A percentile compares a stretch with the other conserved stretches of the same genome.
Conservation (phyloP, 2,113 vertebrate species). For the Phoxinus phoxinus region DNA sequence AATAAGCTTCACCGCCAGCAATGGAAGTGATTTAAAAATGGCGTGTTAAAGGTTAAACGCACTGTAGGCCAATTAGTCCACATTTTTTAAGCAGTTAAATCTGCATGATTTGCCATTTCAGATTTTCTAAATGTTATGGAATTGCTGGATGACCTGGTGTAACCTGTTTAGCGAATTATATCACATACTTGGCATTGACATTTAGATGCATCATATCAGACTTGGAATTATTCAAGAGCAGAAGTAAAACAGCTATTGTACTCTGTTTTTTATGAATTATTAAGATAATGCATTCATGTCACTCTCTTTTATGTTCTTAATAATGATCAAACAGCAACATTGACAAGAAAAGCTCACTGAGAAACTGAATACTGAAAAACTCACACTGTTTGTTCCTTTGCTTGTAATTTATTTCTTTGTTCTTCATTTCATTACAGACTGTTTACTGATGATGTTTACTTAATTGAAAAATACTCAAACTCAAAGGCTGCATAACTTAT, state of each 20-base stretch:
- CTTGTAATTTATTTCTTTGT: background rate
- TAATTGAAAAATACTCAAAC: background rate
- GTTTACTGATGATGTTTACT: background rate
- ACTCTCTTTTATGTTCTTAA: background rate
- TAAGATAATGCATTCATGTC: background rate
- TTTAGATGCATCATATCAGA: background rate
- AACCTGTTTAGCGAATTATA: background rate
- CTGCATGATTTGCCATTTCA: slow-evolving; percentile 24
- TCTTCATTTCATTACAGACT: background rate
- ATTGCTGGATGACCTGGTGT: background rate
- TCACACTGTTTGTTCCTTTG: background rate
- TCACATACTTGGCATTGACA: background rate
- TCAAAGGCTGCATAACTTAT: background rate
- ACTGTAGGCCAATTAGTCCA: slow-evolving; percentile 14
- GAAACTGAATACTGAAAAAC: background rate
- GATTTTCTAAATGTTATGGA: slow-evolving; percentile 1
- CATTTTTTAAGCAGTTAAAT: slow-evolving; percentile 3
- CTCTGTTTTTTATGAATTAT: background rate
- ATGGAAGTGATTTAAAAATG: slow-evolving; percentile 12
- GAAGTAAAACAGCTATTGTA: background rate
- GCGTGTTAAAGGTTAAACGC: slow-evolving; percentile 20
- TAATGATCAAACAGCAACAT: background rate
- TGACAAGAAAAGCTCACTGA: background rate
- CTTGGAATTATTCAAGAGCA: slow-evolving; percentile 15
- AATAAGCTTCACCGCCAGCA: background rate